These are phyloP conservation scores for Sarcophaga bullata DNA, from an alignment of 1,140 invertebrate genomes.

Conservation along the genomic window DNA sequence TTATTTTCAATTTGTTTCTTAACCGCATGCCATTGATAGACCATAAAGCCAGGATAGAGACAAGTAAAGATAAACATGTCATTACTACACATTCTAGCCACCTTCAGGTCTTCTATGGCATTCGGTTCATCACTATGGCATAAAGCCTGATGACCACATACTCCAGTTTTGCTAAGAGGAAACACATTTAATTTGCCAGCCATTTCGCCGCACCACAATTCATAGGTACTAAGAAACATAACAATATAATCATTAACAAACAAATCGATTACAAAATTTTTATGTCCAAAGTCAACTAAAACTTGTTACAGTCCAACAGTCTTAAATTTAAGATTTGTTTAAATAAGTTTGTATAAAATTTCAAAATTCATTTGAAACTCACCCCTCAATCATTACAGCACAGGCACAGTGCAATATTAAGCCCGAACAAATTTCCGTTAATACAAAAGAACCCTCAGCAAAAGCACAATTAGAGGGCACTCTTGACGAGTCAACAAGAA, in stretches of 20 bases:
- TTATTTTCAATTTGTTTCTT: constrained; percentile 78
- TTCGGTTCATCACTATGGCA: constrained; percentile 63
- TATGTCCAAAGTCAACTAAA: not conserved
- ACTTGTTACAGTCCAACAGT: too few species aligned
- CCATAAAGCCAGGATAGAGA: constrained; percentile 80
- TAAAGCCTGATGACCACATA: constrained; percentile 68
- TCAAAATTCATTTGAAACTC: constrained; percentile 44
- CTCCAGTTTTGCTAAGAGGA: constrained; percentile 69
- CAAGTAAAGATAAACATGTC: constrained; percentile 80
- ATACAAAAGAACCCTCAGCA: constrained; percentile 77
- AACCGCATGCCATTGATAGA: constrained; percentile 84
- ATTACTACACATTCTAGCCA: constrained; percentile 71
- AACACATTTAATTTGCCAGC: constrained; percentile 80
- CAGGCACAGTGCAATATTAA: constrained; percentile 72
- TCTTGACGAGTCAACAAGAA: constrained; percentile 74
- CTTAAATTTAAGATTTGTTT: too few species aligned
- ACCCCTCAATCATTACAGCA: constrained; percentile 67
- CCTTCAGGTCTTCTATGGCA: constrained; percentile 69
- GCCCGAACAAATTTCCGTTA: constrained; percentile 79
- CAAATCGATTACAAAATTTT: not conserved
- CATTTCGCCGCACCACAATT: constrained; percentile 82
- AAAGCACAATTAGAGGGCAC: constrained; percentile 71
- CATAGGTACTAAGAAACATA: constrained; percentile 66
- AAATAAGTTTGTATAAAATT: not conserved
- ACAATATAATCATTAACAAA: not conserved